A percentile compares a stretch with the other conserved stretches of the same genome.
phyloP scores from a whole-genome alignment of 2,888 invertebrate genomes.

The Perizoma affinitatum region DNA sequence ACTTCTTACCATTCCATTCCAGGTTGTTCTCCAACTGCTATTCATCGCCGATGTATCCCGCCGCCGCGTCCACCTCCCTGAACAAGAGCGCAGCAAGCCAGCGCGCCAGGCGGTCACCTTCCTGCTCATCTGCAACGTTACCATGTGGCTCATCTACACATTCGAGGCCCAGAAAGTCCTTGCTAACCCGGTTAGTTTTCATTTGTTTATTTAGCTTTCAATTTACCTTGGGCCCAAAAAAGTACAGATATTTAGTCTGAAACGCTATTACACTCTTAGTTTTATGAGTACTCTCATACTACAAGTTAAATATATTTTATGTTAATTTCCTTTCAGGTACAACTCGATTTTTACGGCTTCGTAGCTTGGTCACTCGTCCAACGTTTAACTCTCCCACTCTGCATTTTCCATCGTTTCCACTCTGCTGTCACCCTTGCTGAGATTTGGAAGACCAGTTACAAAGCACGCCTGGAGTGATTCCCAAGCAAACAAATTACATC shows the following conservation, averaged over 20 bases:
- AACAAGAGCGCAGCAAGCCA: slow-evolving; percentile 97
- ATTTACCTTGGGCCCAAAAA: no score
- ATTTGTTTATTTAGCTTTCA: background rate
- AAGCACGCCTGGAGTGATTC: slow-evolving; percentile 92
- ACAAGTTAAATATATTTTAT: background rate
- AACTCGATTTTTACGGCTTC: slow-evolving; percentile 96
- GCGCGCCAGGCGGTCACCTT: slow-evolving; percentile 98
- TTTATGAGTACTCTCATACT: no score
- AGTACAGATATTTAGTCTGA: background rate
- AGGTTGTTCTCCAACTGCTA: slow-evolving; percentile 95
- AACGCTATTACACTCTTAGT: background rate
- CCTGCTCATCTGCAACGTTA: slow-evolving; percentile 96
- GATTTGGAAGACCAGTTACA: slow-evolving; percentile 98
- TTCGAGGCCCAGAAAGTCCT: slow-evolving; percentile 97
- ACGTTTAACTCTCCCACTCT: slow-evolving; percentile 95
- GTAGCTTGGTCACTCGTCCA: slow-evolving; percentile 97
- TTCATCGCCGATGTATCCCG: slow-evolving; percentile 97
- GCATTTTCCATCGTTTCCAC: slow-evolving; percentile 98
- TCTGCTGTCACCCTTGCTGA: slow-evolving; percentile 97
- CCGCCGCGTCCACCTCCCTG: slow-evolving; percentile 94
- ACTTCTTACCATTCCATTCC: slow-evolving; percentile 24
- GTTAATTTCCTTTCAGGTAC: slow-evolving; percentile 78
- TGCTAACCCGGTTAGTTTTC: slow-evolving; percentile 91
- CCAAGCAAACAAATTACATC: slow-evolving; percentile 50
- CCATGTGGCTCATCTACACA: slow-evolving; percentile 98